phyloP scores from a whole-genome alignment of 30 jellyfish, hydroid and myxozoan species.

The Chrysaora quinquecirrha region DNA sequence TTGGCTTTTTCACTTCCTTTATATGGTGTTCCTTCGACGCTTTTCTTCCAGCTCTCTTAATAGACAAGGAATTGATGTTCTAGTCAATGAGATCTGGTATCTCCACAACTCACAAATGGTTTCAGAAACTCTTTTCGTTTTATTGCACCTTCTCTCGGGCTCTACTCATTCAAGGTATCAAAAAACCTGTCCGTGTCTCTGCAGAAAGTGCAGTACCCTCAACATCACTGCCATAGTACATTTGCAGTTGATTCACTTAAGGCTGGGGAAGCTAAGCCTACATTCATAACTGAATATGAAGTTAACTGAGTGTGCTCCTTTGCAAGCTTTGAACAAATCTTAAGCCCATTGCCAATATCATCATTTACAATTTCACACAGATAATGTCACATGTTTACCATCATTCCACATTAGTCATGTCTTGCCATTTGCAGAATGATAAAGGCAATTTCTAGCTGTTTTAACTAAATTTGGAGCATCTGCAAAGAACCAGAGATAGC shows the following conservation, averaged over 20 bases:
- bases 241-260: conserved; percentile 40
- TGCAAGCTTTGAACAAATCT: conserved; percentile 28
- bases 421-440: conserved; percentile 42
- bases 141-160: conserved; percentile 39
- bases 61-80: conserved; percentile 22
- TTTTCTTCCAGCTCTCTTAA: conserved; percentile 31
- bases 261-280: conserved; percentile 35
- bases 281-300: conserved; percentile 31
- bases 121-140: conserved; percentile 41
- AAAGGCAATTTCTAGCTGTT: conserved; percentile 62
- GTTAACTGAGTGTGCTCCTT: conserved; percentile 24
- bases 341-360: conserved; percentile 27
- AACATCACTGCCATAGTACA: conserved; percentile 29
- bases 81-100: conserved; percentile 60
- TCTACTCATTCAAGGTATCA: conserved; percentile 57
- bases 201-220: conserved; percentile 51
- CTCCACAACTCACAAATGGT: conserved; percentile 38
- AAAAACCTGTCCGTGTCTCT: conserved; percentile 44
- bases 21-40: conserved; percentile 31
- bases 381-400: conserved; percentile 37
- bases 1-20: conserved; percentile 23
- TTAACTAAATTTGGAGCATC: conserved; percentile 6
- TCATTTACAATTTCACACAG: conserved; percentile 21
- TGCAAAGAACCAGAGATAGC: conserved; percentile 9
- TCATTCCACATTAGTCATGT: conserved; percentile 33